Percentiles rank a stretch among this genome's conserved stretches.
Conservation (phyloP, 2,113 vertebrate genomes). For the Microtus richardsoni region DNA sequence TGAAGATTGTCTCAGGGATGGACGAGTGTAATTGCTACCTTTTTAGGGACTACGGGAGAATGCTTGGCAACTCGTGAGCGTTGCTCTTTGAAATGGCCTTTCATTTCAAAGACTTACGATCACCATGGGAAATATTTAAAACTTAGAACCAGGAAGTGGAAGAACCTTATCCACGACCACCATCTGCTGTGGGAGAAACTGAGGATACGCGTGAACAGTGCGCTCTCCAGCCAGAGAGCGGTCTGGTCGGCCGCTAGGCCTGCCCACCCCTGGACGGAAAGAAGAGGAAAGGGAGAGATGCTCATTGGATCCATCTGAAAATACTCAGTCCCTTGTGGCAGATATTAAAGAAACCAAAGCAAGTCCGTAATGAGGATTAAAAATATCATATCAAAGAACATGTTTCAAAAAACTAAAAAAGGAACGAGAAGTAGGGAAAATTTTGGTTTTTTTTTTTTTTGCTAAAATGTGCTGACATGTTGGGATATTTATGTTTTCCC, state of each 20-base stretch:
- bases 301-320: background rate
- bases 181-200: slow-evolving; percentile 5
- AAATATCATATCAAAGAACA: slow-evolving; percentile 78
- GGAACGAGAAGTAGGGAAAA: slow-evolving; percentile 69
- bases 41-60: background rate
- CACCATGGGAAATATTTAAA: slow-evolving; percentile 30
- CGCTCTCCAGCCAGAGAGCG: background rate
- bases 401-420: slow-evolving; percentile 67
- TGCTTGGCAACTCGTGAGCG: background rate
- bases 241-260: background rate
- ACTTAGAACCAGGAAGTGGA: slow-evolving; percentile 44
- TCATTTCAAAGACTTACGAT: slow-evolving; percentile 36
- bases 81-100: slow-evolving; percentile 51
- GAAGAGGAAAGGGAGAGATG: background rate
- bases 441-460: slow-evolving; percentile 63
- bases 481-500: slow-evolving; percentile 82
- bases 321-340: background rate
- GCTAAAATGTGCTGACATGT: slow-evolving; percentile 83
- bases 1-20: background rate
- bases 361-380: slow-evolving; percentile 77
- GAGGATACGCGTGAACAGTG: background rate
- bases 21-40: background rate
- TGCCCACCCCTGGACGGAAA: background rate
- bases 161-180: background rate
- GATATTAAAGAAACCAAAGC: slow-evolving; percentile 69